Conservation (phyloP, 2,113 vertebrate species). For the Stigmatopora argus region DNA sequence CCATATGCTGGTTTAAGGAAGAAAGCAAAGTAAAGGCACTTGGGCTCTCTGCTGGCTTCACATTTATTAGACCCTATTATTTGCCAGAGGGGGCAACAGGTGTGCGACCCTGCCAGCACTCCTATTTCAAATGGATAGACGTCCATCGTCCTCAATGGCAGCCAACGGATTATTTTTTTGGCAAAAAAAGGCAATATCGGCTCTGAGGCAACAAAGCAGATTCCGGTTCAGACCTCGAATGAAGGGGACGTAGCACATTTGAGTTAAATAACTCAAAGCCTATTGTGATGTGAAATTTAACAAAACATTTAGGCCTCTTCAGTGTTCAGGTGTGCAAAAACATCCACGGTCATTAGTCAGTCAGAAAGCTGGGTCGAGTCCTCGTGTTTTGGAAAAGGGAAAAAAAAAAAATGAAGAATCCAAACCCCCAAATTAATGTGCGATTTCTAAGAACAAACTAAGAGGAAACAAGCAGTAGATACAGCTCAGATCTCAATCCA, state of each 20-base stretch:
- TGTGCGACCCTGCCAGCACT: not conserved
- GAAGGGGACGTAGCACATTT: not conserved
- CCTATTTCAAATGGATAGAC: no score
- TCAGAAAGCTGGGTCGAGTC: not conserved
- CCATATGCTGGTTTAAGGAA: not conserved
- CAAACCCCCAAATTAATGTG: not conserved
- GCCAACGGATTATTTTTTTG: not conserved
- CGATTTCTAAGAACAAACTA: not conserved
- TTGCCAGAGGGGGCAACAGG: no score
- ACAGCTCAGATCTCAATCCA: not conserved
- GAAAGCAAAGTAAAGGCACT: conserved; percentile 3
- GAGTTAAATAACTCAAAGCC: not conserved
- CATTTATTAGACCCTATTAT: not conserved
- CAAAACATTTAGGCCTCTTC: not conserved
- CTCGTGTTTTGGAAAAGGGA: not conserved
- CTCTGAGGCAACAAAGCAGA: not conserved
- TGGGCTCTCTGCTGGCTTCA: not conserved
- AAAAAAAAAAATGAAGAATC: not conserved
- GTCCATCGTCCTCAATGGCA: no score
- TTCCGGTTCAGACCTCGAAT: not conserved
- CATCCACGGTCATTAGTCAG: not conserved
- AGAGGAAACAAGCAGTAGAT: not conserved
- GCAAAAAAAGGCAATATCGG: conserved; percentile 1
- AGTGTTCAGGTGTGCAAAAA: not conserved
- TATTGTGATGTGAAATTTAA: not conserved